phyloP scores from a whole-genome alignment of 2,113 vertebrate species.

The Odocoileus hemionus region DNA sequence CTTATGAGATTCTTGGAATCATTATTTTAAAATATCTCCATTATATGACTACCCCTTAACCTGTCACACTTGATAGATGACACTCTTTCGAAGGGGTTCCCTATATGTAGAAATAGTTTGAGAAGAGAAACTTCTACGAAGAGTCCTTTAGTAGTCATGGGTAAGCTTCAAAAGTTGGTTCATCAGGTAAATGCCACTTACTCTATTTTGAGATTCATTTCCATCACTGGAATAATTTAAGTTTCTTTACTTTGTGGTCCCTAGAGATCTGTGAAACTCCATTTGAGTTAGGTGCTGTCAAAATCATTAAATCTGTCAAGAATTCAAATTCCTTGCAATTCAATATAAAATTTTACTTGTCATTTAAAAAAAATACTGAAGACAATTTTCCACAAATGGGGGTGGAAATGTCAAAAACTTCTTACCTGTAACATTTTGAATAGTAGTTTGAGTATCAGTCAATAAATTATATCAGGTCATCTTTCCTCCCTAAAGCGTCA shows the following conservation, averaged over 20 bases:
- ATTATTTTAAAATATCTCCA: neutral
- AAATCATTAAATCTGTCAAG: slow-evolving; percentile 50
- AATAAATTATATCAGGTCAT: neutral
- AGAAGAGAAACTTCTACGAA: neutral
- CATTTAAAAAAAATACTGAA: slow-evolving; percentile 43
- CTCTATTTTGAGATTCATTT: slow-evolving; percentile 18
- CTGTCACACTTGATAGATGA: neutral
- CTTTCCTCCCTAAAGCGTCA: neutral
- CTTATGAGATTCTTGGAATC: neutral
- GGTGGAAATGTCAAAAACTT: slow-evolving; percentile 39
- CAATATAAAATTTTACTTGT: slow-evolving; percentile 53
- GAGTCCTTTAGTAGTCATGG: neutral
- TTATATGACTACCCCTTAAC: neutral
- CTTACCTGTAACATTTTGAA: slow-evolving; percentile 31
- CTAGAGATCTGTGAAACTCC: neutral
- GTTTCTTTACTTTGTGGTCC: neutral
- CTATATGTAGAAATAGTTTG: neutral
- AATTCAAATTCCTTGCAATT: slow-evolving; percentile 53
- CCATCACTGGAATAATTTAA: neutral
- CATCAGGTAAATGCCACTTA: slow-evolving; percentile 17
- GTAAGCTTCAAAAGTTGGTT: neutral
- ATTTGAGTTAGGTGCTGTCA: slow-evolving; percentile 55
- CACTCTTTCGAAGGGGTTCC: accelerated
- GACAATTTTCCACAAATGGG: neutral
- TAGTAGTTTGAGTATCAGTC: slow-evolving; percentile 27